Conservation (phyloP, 2,113 vertebrate species). For the Calidris pygmaea region DNA sequence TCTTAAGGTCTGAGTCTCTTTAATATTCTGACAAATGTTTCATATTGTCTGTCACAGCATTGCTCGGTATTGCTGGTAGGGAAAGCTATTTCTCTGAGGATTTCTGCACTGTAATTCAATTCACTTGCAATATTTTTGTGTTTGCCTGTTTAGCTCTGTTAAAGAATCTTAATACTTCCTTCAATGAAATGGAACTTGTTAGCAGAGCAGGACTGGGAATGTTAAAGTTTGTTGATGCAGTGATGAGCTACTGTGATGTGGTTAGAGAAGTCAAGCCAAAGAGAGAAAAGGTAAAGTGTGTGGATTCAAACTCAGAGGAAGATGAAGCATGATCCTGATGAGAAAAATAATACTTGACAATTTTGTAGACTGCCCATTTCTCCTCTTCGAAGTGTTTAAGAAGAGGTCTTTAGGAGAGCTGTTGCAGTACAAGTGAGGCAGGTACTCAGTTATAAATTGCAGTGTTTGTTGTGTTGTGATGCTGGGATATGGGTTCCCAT, state of each 20-base stretch:
- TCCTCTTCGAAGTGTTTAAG: neutral
- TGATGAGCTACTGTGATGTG: slow-evolving; percentile 92
- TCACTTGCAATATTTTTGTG: neutral
- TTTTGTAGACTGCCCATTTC: neutral
- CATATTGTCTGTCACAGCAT: neutral
- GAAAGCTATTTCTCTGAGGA: neutral
- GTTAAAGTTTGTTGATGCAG: slow-evolving; percentile 93
- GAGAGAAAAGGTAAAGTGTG: slow-evolving; percentile 85
- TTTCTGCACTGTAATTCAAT: neutral
- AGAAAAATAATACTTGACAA: neutral
- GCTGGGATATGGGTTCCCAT: neutral
- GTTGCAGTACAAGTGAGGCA: neutral
- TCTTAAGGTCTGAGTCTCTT: neutral
- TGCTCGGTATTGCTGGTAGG: neutral
- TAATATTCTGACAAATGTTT: neutral
- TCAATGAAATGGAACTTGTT: slow-evolving; percentile 90
- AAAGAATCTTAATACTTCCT: slow-evolving; percentile 85
- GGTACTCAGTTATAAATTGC: neutral
- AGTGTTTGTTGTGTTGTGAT: neutral
- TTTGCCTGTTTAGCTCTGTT: slow-evolving; percentile 76
- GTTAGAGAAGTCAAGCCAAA: slow-evolving; percentile 91
- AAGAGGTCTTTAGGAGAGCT: neutral
- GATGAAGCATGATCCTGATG: neutral
- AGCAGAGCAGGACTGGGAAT: slow-evolving; percentile 94
- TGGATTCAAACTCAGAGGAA: neutral